Evolutionary conservation across 2,888 invertebrate species (phyloP).

Genomic region (Odontomyia ornata): DNA sequence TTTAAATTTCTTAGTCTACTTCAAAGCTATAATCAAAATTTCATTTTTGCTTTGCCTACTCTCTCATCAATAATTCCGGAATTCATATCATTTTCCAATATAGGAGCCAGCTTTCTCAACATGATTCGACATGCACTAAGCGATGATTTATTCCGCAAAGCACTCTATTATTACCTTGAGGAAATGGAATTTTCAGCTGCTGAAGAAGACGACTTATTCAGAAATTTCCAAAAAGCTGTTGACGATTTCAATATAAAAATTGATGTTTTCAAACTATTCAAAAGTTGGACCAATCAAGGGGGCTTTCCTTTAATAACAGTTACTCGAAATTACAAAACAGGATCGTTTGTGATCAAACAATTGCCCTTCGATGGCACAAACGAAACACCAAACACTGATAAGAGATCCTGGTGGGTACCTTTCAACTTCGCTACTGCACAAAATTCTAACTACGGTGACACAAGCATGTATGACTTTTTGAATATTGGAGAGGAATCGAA

Average conservation of each 20-base stretch:
- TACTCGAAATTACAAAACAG: constrained; percentile 2
- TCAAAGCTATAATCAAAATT: too few species aligned
- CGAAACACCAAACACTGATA: background rate
- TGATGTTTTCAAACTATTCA: background rate
- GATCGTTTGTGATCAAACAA: constrained; percentile 16
- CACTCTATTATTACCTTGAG: constrained; percentile 4
- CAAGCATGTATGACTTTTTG: constrained; percentile 37
- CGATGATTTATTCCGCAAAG: constrained; percentile 25
- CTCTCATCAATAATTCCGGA: too few species aligned
- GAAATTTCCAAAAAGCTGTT: constrained; percentile 53
- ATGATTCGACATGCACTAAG: constrained; percentile 68
- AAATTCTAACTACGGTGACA: constrained; percentile 36
- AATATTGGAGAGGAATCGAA: background rate
- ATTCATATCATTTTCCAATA: too few species aligned
- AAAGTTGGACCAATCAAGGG: constrained; percentile 30
- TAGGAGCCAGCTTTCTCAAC: constrained; percentile 72
- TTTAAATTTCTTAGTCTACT: too few species aligned
- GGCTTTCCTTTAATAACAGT: constrained; percentile 30
- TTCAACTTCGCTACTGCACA: constrained; percentile 47
- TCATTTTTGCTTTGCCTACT: too few species aligned
- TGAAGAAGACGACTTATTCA: constrained; percentile 52
- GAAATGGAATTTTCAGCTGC: constrained; percentile 47
- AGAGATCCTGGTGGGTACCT: constrained; percentile 47
- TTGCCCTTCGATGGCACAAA: constrained; percentile 25
- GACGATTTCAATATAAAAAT: constrained; percentile 52